These are phyloP conservation scores for Maniola hyperantus DNA, from an alignment of 2,888 invertebrate genomes.

Conservation along the genomic window DNA sequence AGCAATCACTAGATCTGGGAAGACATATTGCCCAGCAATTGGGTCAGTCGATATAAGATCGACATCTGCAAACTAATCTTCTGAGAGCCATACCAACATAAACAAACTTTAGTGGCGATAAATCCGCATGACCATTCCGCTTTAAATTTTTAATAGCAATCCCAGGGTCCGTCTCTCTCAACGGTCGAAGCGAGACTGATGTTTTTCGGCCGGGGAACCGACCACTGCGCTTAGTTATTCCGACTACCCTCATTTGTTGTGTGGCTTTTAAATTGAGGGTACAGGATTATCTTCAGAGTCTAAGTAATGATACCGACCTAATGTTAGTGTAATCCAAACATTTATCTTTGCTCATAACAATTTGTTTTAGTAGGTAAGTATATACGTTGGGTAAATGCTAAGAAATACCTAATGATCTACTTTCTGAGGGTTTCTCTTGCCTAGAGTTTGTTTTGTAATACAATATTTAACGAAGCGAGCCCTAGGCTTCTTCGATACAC, in stretches of 20 bases:
- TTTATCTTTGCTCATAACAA: conserved; percentile 22
- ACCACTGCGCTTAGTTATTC: conserved; percentile 75
- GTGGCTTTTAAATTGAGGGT: conserved; percentile 72
- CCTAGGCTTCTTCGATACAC: not conserved
- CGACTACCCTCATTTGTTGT: conserved; percentile 77
- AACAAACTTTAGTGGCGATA: conserved; percentile 67
- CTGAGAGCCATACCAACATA: conserved; percentile 63
- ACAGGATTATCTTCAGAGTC: conserved; percentile 38
- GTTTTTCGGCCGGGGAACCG: conserved; percentile 56
- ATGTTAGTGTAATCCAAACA: conserved; percentile 25
- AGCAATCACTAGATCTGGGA: not conserved
- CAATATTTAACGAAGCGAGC: no score
- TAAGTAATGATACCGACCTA: conserved; percentile 32
- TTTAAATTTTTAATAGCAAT: conserved; percentile 73
- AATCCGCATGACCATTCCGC: conserved; percentile 60
- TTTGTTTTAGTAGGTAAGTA: not conserved
- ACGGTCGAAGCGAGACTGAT: conserved; percentile 74
- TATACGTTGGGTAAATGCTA: not conserved
- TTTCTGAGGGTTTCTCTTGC: not conserved
- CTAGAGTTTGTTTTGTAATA: no score
- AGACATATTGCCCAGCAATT: conserved; percentile 3
- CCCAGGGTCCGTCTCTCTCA: conserved; percentile 60
- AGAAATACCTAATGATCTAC: not conserved
- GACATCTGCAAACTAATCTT: conserved; percentile 57
- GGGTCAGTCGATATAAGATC: conserved; percentile 6